These are phyloP conservation scores for Pangasius djambal DNA, from an alignment of 2,797 vertebrate species.

Conservation along the genomic window DNA sequence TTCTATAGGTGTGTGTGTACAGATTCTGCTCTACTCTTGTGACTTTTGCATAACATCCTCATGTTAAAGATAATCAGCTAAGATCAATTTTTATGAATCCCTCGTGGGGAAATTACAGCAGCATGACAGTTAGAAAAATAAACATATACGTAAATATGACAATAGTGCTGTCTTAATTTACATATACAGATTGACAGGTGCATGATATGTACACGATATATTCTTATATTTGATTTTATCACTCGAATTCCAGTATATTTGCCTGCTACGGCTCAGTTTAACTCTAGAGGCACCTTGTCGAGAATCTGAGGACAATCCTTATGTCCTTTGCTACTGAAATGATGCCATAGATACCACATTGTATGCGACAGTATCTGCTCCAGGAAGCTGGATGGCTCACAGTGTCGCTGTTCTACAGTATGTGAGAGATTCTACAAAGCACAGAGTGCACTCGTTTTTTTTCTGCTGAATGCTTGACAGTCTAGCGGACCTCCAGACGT, in stretches of 20 bases:
- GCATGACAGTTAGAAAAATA: not conserved
- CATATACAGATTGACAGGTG: not conserved
- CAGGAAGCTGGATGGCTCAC: not conserved
- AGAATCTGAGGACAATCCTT: not conserved
- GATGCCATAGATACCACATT: not conserved
- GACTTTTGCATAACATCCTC: not conserved
- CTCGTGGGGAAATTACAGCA: not conserved
- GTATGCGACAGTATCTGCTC: not conserved
- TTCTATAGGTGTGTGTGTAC: not conserved
- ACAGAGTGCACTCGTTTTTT: not conserved
- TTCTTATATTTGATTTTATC: not conserved
- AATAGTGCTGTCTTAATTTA: not conserved
- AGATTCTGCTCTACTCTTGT: too few species aligned
- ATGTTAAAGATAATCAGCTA: not conserved
- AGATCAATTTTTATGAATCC: not conserved
- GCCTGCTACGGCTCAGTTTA: not conserved
- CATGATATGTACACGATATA: not conserved
- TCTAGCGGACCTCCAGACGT: not conserved
- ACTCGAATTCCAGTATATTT: not conserved
- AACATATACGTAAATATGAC: not conserved
- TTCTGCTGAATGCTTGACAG: not conserved
- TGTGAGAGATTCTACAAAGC: not conserved
- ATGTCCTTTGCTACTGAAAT: not conserved
- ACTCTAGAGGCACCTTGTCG: not conserved
- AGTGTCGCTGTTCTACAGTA: not conserved